phyloP scores from a whole-genome alignment of 2,113 vertebrate species.

The Phylloscopus trochilus region DNA sequence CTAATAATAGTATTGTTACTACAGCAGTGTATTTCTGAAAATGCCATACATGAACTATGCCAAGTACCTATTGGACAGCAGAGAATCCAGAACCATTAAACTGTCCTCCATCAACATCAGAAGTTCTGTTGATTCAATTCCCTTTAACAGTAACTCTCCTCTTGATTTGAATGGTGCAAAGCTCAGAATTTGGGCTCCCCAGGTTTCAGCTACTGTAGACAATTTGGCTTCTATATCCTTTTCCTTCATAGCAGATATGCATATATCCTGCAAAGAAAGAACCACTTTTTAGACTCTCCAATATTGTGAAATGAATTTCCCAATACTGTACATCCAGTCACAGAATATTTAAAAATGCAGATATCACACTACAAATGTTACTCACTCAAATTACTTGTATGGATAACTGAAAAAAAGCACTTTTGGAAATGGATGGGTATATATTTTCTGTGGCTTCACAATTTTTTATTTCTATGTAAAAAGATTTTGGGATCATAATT shows the following conservation, averaged over 20 bases:
- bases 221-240: slow-evolving; percentile 81
- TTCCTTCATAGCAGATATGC: slow-evolving; percentile 80
- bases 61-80: slow-evolving; percentile 78
- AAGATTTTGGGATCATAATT: background rate
- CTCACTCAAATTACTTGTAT: background rate
- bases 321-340: background rate
- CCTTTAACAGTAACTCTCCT: slow-evolving; percentile 77
- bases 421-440: background rate
- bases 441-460: background rate
- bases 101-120: slow-evolving; percentile 77
- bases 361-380: background rate
- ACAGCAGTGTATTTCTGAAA: background rate
- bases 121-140: slow-evolving; percentile 73
- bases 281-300: background rate
- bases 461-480: background rate
- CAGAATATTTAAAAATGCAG: background rate
- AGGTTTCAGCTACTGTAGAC: slow-evolving; percentile 66
- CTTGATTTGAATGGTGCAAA: slow-evolving; percentile 75
- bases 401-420: background rate
- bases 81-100: slow-evolving; percentile 76
- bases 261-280: slow-evolving; percentile 74
- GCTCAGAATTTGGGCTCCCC: slow-evolving; percentile 72
- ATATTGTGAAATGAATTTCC: background rate
- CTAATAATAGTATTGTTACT: background rate
- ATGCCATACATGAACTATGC: background rate